Percentiles rank a stretch among this genome's conserved stretches.
phyloP scores from a whole-genome alignment of 2,113 vertebrate genomes.

The Channa maculata region DNA sequence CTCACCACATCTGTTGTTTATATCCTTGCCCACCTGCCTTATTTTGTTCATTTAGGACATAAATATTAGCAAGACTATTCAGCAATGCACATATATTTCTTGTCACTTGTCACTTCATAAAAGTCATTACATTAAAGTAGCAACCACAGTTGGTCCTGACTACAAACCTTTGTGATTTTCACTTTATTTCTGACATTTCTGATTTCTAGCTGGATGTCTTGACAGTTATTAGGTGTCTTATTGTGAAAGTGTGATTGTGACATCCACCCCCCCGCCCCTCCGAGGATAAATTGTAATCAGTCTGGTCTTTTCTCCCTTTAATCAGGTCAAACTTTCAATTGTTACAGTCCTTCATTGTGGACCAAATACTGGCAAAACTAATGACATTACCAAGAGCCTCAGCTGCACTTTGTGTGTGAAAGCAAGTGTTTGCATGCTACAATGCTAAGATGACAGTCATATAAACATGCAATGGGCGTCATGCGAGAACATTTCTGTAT shows the following conservation, averaged over 20 bases:
- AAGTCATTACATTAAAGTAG: conserved; percentile 13
- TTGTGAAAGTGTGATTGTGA: no score
- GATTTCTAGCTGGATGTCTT: not conserved
- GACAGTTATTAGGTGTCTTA: not conserved
- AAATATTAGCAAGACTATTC: not conserved
- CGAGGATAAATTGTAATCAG: no score
- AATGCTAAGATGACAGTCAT: no score
- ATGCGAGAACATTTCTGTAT: no score
- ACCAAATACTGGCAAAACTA: not conserved
- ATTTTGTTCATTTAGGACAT: conserved; percentile 7
- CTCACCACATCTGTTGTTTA: conserved; percentile 47
- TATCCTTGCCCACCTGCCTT: conserved; percentile 25
- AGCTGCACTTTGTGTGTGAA: not conserved
- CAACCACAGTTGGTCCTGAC: not conserved
- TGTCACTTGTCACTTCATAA: not conserved
- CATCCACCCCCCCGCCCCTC: no score
- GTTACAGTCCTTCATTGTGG: no score
- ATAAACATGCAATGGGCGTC: no score
- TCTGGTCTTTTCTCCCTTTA: not conserved
- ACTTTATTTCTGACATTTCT: not conserved
- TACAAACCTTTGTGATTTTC: no score
- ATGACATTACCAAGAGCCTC: not conserved
- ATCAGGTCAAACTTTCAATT: no score
- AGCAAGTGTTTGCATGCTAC: not conserved
- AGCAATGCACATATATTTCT: conserved; percentile 21